Percentiles rank a stretch among this genome's conserved stretches.
Conservation (phyloP, 2,888 invertebrate species). For the Eulithis testata region DNA sequence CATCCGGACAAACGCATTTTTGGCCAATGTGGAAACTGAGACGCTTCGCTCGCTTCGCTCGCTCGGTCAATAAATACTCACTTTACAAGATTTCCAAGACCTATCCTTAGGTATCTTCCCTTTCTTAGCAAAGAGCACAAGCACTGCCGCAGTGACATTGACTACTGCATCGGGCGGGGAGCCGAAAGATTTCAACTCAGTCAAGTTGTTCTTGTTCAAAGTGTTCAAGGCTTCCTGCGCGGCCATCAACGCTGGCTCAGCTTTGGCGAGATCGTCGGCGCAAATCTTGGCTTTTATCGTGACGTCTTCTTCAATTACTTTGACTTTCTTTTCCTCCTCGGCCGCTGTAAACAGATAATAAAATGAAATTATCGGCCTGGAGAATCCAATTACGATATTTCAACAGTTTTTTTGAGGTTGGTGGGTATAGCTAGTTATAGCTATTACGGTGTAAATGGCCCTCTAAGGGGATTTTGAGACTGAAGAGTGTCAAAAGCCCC, state of each 20-base stretch:
- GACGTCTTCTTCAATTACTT: constrained; percentile 94
- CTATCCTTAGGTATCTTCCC: constrained; percentile 96
- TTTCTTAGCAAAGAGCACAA: constrained; percentile 92
- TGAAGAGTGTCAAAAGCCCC: no score
- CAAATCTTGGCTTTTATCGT: constrained; percentile 93
- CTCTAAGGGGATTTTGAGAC: no score
- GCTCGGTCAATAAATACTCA: no score
- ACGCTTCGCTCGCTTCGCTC: no score
- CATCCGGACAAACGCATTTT: no score
- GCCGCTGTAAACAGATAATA: constrained; percentile 74
- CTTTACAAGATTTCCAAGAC: constrained; percentile 96
- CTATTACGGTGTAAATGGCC: no score
- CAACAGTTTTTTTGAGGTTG: no score
- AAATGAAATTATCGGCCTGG: neutral
- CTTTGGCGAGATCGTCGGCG: constrained; percentile 94
- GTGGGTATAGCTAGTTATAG: no score
- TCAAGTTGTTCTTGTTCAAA: constrained; percentile 96
- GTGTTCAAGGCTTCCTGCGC: constrained; percentile 97
- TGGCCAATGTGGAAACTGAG: no score
- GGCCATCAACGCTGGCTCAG: constrained; percentile 95
- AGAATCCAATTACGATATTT: neutral
- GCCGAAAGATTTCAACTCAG: constrained; percentile 97
- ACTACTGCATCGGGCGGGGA: constrained; percentile 95
- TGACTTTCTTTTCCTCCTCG: constrained; percentile 96
- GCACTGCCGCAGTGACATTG: constrained; percentile 93